Percentiles rank a stretch among this genome's conserved stretches.
Conservation (phyloP, 2,888 invertebrate genomes). For the Bombylius discolor region DNA sequence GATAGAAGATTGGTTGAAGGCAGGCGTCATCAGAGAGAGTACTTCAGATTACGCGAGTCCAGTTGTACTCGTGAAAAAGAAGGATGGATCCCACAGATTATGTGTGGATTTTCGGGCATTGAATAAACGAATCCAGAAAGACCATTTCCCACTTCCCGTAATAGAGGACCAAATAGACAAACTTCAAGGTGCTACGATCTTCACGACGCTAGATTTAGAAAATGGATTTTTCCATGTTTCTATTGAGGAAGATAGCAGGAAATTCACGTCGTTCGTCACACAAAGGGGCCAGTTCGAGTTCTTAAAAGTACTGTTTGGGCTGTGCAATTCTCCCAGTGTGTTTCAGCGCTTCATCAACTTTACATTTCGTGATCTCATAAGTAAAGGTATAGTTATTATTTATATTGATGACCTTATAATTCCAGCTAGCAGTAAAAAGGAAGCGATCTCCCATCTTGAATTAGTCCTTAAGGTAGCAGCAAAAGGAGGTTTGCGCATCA, state of each 20-base stretch:
- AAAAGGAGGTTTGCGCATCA: too few species aligned
- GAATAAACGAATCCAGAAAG: slow-evolving; percentile 9
- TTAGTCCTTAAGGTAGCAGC: too few species aligned
- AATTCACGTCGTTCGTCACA: too few species aligned
- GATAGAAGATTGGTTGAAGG: not conserved
- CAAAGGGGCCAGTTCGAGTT: too few species aligned
- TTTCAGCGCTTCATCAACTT: too few species aligned
- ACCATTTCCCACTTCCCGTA: slow-evolving; percentile 19
- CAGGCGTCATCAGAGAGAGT: not conserved
- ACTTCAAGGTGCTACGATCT: slow-evolving; percentile 19
- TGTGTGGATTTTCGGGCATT: not conserved
- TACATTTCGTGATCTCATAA: too few species aligned
- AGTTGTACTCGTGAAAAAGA: not conserved
- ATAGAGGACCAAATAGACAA: slow-evolving; percentile 24
- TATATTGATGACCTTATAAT: too few species aligned
- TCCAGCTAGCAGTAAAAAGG: too few species aligned
- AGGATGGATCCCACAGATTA: not conserved
- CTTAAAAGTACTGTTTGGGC: too few species aligned
- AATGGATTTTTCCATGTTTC: slow-evolving; percentile 27
- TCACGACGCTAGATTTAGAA: slow-evolving; percentile 22
- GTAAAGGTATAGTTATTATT: too few species aligned
- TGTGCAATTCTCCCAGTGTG: too few species aligned
- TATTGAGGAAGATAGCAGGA: slow-evolving; percentile 16
- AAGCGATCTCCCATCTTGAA: too few species aligned
- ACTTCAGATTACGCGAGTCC: slow-evolving; percentile 11